A percentile compares a stretch with the other conserved stretches of the same genome.
Evolutionary conservation across 2,888 invertebrate genomes (phyloP).

Genomic region (Amphiduros pacificus): DNA sequence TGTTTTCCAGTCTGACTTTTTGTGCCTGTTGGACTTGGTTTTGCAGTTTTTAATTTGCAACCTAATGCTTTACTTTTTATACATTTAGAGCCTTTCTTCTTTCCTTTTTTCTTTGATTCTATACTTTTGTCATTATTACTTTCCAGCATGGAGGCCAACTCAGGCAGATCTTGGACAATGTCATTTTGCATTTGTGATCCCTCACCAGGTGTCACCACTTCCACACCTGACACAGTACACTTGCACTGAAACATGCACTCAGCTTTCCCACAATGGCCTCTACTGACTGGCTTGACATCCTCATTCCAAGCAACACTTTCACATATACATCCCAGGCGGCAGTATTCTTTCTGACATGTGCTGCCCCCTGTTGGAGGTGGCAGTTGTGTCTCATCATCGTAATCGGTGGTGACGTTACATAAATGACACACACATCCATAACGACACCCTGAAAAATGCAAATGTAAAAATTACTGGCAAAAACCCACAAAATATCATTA

Average conservation of each 20-base stretch:
- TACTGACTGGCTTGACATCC: neutral
- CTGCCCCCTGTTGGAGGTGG: neutral
- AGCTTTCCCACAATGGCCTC: slow-evolving; percentile 37
- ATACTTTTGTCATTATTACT: no score
- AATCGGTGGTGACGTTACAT: slow-evolving; percentile 34
- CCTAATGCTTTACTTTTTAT: no score
- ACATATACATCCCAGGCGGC: slow-evolving; percentile 52
- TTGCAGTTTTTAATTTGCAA: no score
- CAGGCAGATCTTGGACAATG: no score
- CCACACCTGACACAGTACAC: no score
- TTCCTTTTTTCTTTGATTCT: no score
- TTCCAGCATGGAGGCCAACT: no score
- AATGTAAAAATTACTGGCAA: neutral
- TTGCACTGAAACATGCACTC: slow-evolving; percentile 40
- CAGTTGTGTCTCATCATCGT: slow-evolving; percentile 31
- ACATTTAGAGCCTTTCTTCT: no score
- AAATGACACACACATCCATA: slow-evolving; percentile 53
- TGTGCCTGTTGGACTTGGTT: no score
- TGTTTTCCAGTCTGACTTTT: no score
- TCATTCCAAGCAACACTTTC: slow-evolving; percentile 35
- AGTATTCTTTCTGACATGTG: slow-evolving; percentile 49
- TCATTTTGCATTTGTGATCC: no score
- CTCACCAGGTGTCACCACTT: no score
- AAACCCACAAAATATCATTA: neutral
- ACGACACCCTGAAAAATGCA: slow-evolving; percentile 40